Evolutionary conservation across 2,888 invertebrate genomes (phyloP).

Genomic region (Notocelia uddmanniana): DNA sequence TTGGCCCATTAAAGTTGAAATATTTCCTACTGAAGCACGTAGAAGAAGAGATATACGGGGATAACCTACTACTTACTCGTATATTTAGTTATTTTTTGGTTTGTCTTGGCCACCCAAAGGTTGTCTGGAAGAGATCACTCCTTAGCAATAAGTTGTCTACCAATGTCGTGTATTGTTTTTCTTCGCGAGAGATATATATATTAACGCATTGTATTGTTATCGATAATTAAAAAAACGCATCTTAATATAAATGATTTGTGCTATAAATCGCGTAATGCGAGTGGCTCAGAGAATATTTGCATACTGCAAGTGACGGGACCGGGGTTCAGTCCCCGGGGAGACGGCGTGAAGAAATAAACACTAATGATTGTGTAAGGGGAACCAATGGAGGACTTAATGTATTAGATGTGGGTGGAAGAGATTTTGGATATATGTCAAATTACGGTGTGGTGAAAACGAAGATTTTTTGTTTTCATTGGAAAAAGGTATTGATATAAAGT

Average conservation of each 20-base stretch:
- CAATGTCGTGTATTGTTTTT: no score
- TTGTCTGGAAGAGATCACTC: no score
- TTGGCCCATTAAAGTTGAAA: no score
- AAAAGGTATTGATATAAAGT: neutral
- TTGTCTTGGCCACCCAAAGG: no score
- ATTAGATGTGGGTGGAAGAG: slow-evolving; percentile 12
- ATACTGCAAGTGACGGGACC: slow-evolving; percentile 61
- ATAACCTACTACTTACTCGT: no score
- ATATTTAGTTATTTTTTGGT: no score
- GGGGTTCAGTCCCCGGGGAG: slow-evolving; percentile 56
- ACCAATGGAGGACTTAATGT: slow-evolving; percentile 14
- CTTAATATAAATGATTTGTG: slow-evolving; percentile 33
- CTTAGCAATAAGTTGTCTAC: no score
- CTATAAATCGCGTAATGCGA: slow-evolving; percentile 65
- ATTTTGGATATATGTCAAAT: neutral
- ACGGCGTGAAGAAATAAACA: slow-evolving; percentile 46
- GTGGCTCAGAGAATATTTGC: slow-evolving; percentile 73
- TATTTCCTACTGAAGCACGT: no score
- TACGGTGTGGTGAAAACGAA: neutral
- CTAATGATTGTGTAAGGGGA: slow-evolving; percentile 34
- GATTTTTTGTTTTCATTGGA: neutral
- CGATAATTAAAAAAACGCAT: slow-evolving; percentile 16
- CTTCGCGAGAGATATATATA: no score
- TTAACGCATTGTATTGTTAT: no score
- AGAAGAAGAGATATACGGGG: no score